A percentile compares a stretch with the other conserved stretches of the same genome.
Conservation (phyloP, 2,797 vertebrate genomes). For the Alcedo atthis region DNA sequence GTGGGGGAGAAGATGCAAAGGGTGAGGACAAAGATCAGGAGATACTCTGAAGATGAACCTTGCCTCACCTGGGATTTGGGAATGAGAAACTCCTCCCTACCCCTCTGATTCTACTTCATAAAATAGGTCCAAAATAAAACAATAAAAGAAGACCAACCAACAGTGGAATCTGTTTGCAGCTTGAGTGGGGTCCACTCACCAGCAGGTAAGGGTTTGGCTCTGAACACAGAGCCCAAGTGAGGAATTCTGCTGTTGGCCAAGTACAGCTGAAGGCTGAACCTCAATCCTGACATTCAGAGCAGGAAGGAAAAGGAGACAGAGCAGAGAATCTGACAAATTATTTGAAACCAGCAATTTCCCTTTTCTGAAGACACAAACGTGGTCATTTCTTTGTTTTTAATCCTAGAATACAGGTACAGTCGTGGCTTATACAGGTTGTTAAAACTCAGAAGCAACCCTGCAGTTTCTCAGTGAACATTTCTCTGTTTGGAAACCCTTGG, state of each 20-base stretch:
- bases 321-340: background rate
- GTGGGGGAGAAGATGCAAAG: background rate
- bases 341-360: background rate
- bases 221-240: background rate
- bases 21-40: background rate
- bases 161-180: background rate
- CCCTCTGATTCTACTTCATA: background rate
- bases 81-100: background rate
- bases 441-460: background rate
- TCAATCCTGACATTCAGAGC: background rate
- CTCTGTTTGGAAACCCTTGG: background rate
- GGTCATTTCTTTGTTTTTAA: background rate
- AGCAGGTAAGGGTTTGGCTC: accelerated
- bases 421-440: background rate
- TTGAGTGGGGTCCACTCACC: background rate
- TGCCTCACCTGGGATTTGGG: background rate
- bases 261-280: background rate
- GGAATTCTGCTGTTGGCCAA: background rate
- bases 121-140: background rate
- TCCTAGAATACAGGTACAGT: background rate
- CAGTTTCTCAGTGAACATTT: background rate
- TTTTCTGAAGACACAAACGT: background rate
- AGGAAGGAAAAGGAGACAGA: background rate
- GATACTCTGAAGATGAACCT: background rate
- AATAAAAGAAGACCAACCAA: background rate